phyloP scores from a whole-genome alignment of 2,797 vertebrate genomes.

The Acropternis orthonyx region DNA sequence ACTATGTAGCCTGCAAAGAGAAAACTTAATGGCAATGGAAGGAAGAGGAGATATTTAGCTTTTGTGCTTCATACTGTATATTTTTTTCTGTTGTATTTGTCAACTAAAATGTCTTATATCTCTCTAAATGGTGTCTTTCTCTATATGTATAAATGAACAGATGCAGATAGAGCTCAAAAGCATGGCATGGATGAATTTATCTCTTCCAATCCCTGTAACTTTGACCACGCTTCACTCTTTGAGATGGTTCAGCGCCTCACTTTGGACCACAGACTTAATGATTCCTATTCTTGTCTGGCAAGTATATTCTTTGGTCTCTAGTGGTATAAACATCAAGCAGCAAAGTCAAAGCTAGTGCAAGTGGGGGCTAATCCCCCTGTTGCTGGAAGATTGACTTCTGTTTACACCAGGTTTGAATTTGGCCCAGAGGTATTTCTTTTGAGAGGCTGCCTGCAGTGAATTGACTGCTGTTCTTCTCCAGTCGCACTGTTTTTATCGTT shows the following conservation, averaged over 20 bases:
- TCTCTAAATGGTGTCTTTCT: constrained; percentile 93
- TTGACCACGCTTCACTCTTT: constrained; percentile 96
- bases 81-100: constrained; percentile 78
- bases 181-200: constrained; percentile 99
- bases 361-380: constrained; percentile 45
- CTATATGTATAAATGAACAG: constrained; percentile 90
- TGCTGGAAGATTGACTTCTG: constrained; percentile 46
- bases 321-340: constrained; percentile 70
- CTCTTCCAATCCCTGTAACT: constrained; percentile 98
- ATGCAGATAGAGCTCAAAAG: constrained; percentile 99
- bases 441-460: constrained; percentile 44
- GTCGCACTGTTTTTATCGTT: constrained; percentile 25
- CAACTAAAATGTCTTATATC: constrained; percentile 80
- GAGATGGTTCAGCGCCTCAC: constrained; percentile 97
- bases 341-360: constrained; percentile 65
- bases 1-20: constrained; percentile 75
- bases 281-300: constrained; percentile 99
- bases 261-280: constrained; percentile 98
- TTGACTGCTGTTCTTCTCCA: constrained; percentile 53
- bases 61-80: constrained; percentile 74
- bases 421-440: constrained; percentile 44
- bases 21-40: constrained; percentile 45
- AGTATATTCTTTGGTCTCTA: constrained; percentile 83
- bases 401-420: constrained; percentile 64
- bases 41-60: constrained; percentile 56